Base-by-base conservation (phyloP, 2,113 vertebrate genomes). In the Corythaeola cristata region DNA sequence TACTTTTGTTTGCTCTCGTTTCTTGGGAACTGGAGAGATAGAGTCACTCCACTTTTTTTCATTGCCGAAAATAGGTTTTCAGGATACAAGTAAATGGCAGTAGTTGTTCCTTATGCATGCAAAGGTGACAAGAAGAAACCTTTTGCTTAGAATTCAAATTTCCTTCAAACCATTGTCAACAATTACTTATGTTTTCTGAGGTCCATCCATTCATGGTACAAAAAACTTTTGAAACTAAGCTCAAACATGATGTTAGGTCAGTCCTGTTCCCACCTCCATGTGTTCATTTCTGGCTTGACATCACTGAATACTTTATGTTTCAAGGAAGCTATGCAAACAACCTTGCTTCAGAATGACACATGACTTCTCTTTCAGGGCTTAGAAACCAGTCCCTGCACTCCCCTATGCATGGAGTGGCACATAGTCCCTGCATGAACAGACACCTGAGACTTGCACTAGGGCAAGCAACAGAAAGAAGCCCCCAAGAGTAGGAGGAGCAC, bases 341-440 rank as follows among this genome's bases (percentile, higher is more conserved):
- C 7, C 12, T 56, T 58, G 28, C 11, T 96, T 35, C 30, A 86
- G 35, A 22, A 53, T 4, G 2, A 49, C 10, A 10, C 21, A 62
- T 0, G 0, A 12, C 18, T 86, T 49, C 18, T 77, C 9, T 71
- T 62, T 41, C 64, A 35, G 5, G 20, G 4, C 13, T 55, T 77
- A 74, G 28, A 84, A 91, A 63, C 7, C 8, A 82, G 41, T 11
- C 8, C 27, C 27, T 80, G 35, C 23, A 35, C 14, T 35, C 9
- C 6, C 13, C 8, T 39, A 0, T 26, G 9, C 21, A 26, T 9
- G 37, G 39, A 66, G 28, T 26, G 22, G 18, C 28, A 62, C 59
- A 66, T 8, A 66, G 41, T 18, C 55, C 24, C n/a, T 87, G 24
- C 12, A 7, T 28, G 28, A 78, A 5, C 9, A 3, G n/a, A 62